phyloP scores from a whole-genome alignment of 1,140 invertebrate species.

The Cydia splendana region DNA sequence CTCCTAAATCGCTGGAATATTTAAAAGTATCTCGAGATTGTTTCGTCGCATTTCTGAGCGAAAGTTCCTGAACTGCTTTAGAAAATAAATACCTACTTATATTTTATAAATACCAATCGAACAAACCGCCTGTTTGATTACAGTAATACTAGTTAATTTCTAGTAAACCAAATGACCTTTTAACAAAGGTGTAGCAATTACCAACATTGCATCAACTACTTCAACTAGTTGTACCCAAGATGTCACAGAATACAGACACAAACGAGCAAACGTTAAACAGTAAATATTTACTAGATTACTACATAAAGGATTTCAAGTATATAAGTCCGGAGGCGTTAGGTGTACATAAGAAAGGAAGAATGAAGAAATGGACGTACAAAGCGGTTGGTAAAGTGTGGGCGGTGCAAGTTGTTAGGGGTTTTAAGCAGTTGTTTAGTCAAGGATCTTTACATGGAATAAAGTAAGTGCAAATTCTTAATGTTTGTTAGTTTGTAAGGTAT shows the following conservation, averaged over 20 bases:
- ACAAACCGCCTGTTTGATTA: background rate
- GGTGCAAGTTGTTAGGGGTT: constrained; percentile 56
- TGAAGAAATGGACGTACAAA: background rate
- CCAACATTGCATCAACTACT: background rate
- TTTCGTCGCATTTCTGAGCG: background rate
- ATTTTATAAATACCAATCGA: background rate
- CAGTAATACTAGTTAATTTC: background rate
- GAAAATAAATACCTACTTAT: background rate
- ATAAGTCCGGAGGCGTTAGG: constrained; percentile 53
- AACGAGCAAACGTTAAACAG: background rate
- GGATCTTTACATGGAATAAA: constrained; percentile 74
- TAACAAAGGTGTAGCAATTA: constrained; percentile 18
- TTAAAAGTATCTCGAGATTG: no score
- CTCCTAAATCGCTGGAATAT: no score
- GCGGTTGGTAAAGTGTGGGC: constrained; percentile 58
- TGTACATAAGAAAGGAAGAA: constrained; percentile 9
- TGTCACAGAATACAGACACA: background rate
- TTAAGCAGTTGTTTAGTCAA: constrained; percentile 70
- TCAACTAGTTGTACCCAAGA: background rate
- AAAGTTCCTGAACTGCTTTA: background rate
- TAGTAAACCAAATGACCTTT: constrained; percentile 14
- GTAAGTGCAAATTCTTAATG: constrained; percentile 49
- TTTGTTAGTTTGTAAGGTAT: no score
- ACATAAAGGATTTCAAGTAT: constrained; percentile 66
- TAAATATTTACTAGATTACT: constrained; percentile 56